Percentiles rank a stretch among this genome's conserved stretches.
Evolutionary conservation across 1,140 invertebrate genomes (phyloP).

Genomic region (Ericerus pela): DNA sequence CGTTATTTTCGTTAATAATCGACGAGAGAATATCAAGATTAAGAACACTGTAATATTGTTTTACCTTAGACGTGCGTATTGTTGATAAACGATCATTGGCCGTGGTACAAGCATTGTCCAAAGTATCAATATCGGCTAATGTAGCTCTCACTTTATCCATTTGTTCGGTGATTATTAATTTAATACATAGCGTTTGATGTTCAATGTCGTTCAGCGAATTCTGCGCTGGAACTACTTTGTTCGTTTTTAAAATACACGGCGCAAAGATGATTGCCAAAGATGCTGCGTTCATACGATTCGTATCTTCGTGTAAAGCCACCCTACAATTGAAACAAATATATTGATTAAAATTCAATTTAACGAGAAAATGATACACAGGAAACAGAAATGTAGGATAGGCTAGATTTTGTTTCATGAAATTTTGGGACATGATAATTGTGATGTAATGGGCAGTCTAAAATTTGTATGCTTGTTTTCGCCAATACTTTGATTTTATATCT

Average conservation of each 20-base stretch:
- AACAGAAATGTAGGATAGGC: not conserved
- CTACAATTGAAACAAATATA: conserved; percentile 27
- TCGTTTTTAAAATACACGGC: conserved; percentile 78
- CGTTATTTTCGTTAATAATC: no score
- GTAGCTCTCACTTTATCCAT: conserved; percentile 57
- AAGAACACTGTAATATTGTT: conserved; percentile 8
- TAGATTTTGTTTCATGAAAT: no score
- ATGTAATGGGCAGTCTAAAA: no score
- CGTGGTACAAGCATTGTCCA: conserved; percentile 66
- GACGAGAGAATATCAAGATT: conserved; percentile 8
- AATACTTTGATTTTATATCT: no score
- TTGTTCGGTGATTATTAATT: conserved; percentile 71
- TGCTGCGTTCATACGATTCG: conserved; percentile 82
- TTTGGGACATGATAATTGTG: no score
- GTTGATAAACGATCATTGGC: conserved; percentile 56
- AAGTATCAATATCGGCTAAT: conserved; percentile 70
- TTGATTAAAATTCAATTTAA: not conserved
- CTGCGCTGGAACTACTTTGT: conserved; percentile 71
- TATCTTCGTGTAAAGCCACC: conserved; percentile 69
- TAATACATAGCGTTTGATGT: conserved; percentile 67
- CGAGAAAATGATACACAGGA: not conserved
- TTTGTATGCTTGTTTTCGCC: no score
- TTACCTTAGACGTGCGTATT: conserved; percentile 53
- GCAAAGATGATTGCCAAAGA: conserved; percentile 89
- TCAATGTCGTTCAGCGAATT: conserved; percentile 70